These are phyloP conservation scores for Ophion ellenae DNA, from an alignment of 2,888 invertebrate species.

Conservation along the genomic window DNA sequence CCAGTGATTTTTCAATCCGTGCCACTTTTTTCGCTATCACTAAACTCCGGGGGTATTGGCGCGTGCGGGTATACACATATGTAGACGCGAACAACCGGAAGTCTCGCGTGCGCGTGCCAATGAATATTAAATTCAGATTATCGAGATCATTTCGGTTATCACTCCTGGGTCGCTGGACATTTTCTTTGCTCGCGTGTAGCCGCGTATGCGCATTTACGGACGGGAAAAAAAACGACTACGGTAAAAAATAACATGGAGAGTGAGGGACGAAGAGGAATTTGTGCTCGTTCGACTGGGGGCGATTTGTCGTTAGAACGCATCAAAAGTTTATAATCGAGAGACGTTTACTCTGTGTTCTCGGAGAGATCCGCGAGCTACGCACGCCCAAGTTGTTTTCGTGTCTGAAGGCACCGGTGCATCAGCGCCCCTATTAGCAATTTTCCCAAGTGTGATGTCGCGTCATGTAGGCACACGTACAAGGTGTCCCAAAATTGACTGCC, in stretches of 20 bases:
- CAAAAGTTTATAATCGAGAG: background rate
- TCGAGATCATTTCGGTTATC: background rate
- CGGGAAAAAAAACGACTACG: background rate
- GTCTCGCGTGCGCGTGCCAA: background rate
- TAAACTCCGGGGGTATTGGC: background rate
- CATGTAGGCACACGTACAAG: background rate
- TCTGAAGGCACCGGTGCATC: background rate
- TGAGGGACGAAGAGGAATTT: background rate
- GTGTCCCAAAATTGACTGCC: background rate
- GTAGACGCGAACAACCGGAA: background rate
- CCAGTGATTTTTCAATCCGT: background rate
- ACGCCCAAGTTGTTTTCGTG: background rate
- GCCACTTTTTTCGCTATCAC: background rate
- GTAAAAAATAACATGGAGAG: background rate
- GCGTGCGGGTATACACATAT: background rate
- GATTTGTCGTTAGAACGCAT: background rate
- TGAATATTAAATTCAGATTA: background rate
- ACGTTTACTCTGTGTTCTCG: background rate
- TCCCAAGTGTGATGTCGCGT: background rate
- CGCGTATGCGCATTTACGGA: background rate
- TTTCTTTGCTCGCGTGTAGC: background rate
- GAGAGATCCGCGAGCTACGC: background rate
- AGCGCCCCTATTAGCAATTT: constrained; percentile 23
- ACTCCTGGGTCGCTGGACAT: background rate
- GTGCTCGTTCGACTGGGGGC: background rate